Evolutionary conservation across 2,113 vertebrate species (phyloP), one percentile per base, ranked within the genome.

Genomic region (Corvus hawaiiensis): DNA sequence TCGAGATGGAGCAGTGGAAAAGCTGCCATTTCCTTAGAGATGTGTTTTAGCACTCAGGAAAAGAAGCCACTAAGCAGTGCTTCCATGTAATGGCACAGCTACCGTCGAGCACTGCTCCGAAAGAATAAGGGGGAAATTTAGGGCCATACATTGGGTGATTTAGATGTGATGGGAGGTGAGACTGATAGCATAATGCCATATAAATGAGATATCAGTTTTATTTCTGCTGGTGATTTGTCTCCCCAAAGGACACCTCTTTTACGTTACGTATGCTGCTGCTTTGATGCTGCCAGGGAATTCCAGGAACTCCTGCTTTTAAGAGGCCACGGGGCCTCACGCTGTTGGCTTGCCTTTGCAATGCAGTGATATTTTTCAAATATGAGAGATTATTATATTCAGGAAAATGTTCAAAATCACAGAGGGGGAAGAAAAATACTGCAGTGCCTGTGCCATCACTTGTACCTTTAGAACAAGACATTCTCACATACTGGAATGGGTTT

Each of bases 271-370:
- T 13, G 27, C 43, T n/a, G 32, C 71, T 76, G 74, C 27, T 89
- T 69, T 73, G 74, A 84, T 79, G 59, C 81, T 96, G 94, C 94
- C 95, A 96, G 85, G 46, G 67, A 94, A 71, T 96, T 97, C 91
- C 96, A 90, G 94, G 96, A 96, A 96, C 75, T 74, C 55, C 74
- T 85, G 84, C 91, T 96, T 97, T 96, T 88, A 95, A 83, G 66
- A 89, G 75, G 76, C 48, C 91, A 91, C 0, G 0, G 20, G 63
- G 81, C 63, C 71, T 75, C 39, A 22, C 0, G 0, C 17, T 83
- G 32, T 85, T 96, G 91, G 91, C 94, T 97, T 77, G 89, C 62
- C 81, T 93, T 74, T 1, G 4, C 1, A 7, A 32, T 82, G 62
- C 58, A 85, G 78, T 66, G 88, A 79, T 62, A 24, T 15, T 23